These are phyloP conservation scores for Turritopsis rubra DNA, from an alignment of 30 jellyfish, hydroid and myxozoan genomes.

Conservation along the genomic window DNA sequence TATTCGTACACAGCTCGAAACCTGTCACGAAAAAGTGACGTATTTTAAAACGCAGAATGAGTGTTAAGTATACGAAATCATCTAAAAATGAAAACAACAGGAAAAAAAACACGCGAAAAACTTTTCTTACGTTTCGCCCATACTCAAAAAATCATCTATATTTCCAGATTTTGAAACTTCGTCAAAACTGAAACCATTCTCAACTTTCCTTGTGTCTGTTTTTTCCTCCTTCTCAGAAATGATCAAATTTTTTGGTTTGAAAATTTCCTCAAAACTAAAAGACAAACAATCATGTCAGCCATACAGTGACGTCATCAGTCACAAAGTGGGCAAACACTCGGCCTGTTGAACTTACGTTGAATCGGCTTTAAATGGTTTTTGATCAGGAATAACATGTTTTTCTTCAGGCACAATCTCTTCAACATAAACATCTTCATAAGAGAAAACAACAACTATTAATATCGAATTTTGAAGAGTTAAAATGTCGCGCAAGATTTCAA, in stretches of 20 bases:
- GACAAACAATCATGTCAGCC: not conserved
- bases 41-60: not conserved
- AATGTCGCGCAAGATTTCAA: too few relatives aligned
- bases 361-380: not conserved
- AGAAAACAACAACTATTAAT: too few relatives aligned
- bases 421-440: too few relatives aligned
- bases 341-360: not conserved
- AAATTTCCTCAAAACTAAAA: not conserved
- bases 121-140: not conserved
- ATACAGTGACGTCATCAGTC: too few relatives aligned
- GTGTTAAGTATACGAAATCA: not conserved
- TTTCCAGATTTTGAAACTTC: not conserved
- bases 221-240: not conserved
- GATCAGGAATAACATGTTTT: not conserved
- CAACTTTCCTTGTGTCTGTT: not conserved
- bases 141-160: not conserved
- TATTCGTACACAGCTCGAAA: constrained; percentile 41
- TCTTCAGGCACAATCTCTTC: too few relatives aligned
- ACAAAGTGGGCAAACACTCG: too few relatives aligned
- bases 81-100: too few relatives aligned
- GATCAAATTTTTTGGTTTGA: not conserved
- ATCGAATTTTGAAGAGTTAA: too few relatives aligned
- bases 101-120: not conserved
- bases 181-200: not conserved
- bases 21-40: constrained; percentile 29